A percentile compares a stretch with the other conserved stretches of the same genome.
Conservation (phyloP, 2,113 vertebrate species). For the Ophiodon elongatus region DNA sequence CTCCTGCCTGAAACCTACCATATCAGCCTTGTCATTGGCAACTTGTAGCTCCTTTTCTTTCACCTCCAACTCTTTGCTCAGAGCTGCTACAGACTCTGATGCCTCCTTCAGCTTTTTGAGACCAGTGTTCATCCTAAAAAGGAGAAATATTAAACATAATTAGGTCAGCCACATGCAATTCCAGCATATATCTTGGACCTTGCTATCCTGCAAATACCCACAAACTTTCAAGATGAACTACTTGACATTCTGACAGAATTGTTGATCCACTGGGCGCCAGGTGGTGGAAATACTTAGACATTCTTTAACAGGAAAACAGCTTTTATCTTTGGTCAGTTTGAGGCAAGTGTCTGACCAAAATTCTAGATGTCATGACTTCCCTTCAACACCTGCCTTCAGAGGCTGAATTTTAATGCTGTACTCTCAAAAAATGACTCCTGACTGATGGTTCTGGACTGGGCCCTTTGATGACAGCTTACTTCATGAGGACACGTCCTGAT, state of each 20-base stretch:
- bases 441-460: background rate
- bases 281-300: background rate
- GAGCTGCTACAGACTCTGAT: conserved; percentile 90
- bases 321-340: background rate
- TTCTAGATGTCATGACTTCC: conserved; percentile 8
- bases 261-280: background rate
- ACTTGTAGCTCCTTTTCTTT: conserved; percentile 95
- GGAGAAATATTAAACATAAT: conserved; percentile 7
- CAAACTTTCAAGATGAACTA: background rate
- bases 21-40: conserved; percentile 95
- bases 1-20: conserved; percentile 77
- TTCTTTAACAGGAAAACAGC: conserved; percentile 6
- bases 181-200: background rate
- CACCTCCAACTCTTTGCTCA: conserved; percentile 92
- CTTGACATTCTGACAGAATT: background rate
- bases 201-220: background rate
- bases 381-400: background rate
- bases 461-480: background rate
- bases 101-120: conserved; percentile 96
- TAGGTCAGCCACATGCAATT: background rate
- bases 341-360: background rate
- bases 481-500: background rate
- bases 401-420: background rate
- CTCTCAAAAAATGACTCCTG: background rate
- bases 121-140: conserved; percentile 92